Base-by-base conservation (phyloP, 1,140 invertebrate species). In the Panagrolaimus sp. region DNA sequence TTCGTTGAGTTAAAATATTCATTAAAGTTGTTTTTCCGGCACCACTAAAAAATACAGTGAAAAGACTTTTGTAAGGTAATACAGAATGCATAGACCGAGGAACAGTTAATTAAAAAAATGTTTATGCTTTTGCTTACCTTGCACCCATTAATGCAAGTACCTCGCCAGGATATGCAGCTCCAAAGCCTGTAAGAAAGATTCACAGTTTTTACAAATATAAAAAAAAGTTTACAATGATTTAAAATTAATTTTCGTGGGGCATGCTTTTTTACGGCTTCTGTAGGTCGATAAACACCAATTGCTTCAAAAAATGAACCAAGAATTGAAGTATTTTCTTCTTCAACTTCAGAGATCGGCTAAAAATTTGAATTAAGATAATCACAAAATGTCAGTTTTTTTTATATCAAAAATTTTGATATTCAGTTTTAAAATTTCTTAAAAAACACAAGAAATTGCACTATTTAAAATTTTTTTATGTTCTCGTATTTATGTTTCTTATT, bases 1-100 rank as follows among this genome's bases (percentile, higher is more conserved):
- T 57, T 5, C 91, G 87, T 82, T 90, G 91, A 1, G 92, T 96
- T 38, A 98, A 80, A 0, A 57, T 88, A 83, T 97, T 97, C 46
- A 97, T 84, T 0, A 97, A 87, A 0, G 93, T 96, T 0, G 93
- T 95, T 86, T 98, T 98, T 5, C 95, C 94, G 0, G 94, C 91
- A 0, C 93, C 93, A 31, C 92, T 93, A 11, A 27, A 57, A 38
- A 38, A 38, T 38, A 4, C 31, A 38, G 31, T 38, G 2, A 4
- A 2, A 38, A 38, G n/a, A n/a, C n/a, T n/a, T n/a, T n/a, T n/a
- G n/a, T n/a, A n/a, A n/a, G n/a, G n/a, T n/a, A n/a, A n/a, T n/a
- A n/a, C n/a, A n/a, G n/a, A n/a, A n/a, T n/a, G n/a, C n/a, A n/a
- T n/a, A n/a, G n/a, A n/a, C n/a, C n/a, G n/a, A n/a, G n/a, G n/a